Base-by-base conservation (phyloP, 1,140 invertebrate genomes). In the Habropoda laboriosa region DNA sequence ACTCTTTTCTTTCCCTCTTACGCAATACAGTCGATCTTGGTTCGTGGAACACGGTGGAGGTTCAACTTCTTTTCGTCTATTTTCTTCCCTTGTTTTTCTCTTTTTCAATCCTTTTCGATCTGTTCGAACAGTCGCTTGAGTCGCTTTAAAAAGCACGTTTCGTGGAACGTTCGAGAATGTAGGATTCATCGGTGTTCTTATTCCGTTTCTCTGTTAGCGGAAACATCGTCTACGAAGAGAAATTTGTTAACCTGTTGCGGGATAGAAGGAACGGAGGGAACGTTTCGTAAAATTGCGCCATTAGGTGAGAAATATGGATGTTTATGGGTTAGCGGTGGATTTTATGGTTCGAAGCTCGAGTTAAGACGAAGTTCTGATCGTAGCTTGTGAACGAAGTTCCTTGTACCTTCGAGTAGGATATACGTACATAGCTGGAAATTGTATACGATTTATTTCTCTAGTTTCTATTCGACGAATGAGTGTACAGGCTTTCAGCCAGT, bases 221-320 rank as follows among this genome's bases (percentile, higher is more conserved):
- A n/a, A n/a, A n/a, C n/a, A n/a, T n/a, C n/a, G n/a, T n/a, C n/a
- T n/a, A n/a, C 21, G 32, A 63, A 63, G n/a, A 27, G n/a, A 24
- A 63, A 63, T 63, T 63, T 63, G 60, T 63, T 63, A n/a, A 49
- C 64, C 64, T 67, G 64, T 67, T 67, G 64, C 64, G 7, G 0
- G 12, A 0, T 27, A n/a, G 12, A 21, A 7, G 10, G 8, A 21
- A 10, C 42, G 45, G 3, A 21, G 45, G 7, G 24, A 32, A 35
- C 49, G 45, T 67, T 47, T 47, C 64, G 38, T 49, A 40, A 67
- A 67, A 67, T 49, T 67, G 45, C 64, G 12, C 24, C 24, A 30
- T 67, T n/a, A 49, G 8, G 24, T 21, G 40, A 67, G 45, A 67
- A 30, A 32, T 32, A 67, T 67, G 45, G 27, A 49, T 21, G 42